phyloP scores from a whole-genome alignment of 2,797 vertebrate genomes.

The Pipistrellus pygmaeus region DNA sequence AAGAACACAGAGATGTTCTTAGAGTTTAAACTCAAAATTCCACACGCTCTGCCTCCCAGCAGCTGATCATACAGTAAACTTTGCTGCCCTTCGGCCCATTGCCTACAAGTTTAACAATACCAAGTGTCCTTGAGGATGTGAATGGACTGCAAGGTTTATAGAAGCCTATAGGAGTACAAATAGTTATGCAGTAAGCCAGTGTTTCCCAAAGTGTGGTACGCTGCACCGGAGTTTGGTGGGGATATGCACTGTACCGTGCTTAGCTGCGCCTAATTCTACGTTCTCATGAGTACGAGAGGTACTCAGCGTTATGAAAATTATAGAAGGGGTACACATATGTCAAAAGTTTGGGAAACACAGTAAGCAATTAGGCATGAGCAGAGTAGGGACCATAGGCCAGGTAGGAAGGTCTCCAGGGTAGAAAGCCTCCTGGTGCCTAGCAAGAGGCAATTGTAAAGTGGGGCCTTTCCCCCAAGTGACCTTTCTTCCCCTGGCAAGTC shows the following conservation, averaged over 20 bases:
- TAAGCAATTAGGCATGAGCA: not conserved
- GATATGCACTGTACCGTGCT: no score
- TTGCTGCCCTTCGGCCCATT: not conserved
- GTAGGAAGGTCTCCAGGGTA: not conserved
- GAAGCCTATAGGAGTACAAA: not conserved
- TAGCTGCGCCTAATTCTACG: no score
- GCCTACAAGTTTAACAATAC: not conserved
- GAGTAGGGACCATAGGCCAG: not conserved
- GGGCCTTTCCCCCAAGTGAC: not conserved
- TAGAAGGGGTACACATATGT: no score
- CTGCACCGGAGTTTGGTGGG: no score
- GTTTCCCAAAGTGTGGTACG: no score
- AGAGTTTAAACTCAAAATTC: slow-evolving; percentile 24
- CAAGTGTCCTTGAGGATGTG: not conserved
- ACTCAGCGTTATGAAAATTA: no score
- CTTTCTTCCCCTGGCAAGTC: not conserved
- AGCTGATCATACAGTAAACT: not conserved
- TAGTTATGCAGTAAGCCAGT: not conserved
- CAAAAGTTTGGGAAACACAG: no score
- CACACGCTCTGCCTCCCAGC: not conserved
- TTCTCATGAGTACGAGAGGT: no score
- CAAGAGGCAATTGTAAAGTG: not conserved
- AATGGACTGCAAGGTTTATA: not conserved
- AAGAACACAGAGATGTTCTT: not conserved
- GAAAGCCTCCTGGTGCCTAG: not conserved